A percentile compares a stretch with the other conserved stretches of the same genome.
These are phyloP conservation scores for Belonocnema kinseyi DNA, from an alignment of 1,140 invertebrate genomes.

Conservation along the genomic window DNA sequence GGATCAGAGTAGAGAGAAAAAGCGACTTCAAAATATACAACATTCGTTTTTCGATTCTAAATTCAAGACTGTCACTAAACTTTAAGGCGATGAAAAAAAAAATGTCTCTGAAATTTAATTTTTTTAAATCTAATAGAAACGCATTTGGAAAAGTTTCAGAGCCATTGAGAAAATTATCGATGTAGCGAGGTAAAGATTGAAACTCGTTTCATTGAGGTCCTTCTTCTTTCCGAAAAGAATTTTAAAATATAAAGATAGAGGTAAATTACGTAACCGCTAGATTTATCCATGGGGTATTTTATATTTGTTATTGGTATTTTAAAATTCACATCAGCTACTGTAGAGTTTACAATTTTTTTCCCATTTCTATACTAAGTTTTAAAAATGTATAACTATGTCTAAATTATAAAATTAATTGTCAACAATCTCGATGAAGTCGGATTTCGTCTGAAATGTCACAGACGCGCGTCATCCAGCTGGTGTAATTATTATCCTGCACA, in stretches of 20 bases:
- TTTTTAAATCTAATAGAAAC: background rate
- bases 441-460: conserved; percentile 16
- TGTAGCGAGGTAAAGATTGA: no score
- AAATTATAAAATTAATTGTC: conserved; percentile 5
- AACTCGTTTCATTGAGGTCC: background rate
- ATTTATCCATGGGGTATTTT: conserved; percentile 14
- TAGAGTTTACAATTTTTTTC: background rate
- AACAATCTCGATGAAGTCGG: conserved; percentile 9
- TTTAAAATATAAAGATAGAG: conserved; percentile 8
- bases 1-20: background rate
- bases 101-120: conserved; percentile 4
- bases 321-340: conserved; percentile 5
- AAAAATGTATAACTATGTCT: background rate
- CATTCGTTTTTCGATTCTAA: conserved; percentile 17
- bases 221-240: background rate
- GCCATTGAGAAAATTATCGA: no score
- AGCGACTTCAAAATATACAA: conserved; percentile 10
- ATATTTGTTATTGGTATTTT: conserved; percentile 21
- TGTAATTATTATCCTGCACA: conserved; percentile 27
- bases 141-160: no score
- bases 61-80: conserved; percentile 24
- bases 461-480: conserved; percentile 10
- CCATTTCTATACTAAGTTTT: background rate
- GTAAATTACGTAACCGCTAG: background rate
- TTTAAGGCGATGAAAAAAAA: conserved; percentile 16